Base-by-base conservation (phyloP, 1,140 invertebrate species). In the Artemia franciscana region DNA sequence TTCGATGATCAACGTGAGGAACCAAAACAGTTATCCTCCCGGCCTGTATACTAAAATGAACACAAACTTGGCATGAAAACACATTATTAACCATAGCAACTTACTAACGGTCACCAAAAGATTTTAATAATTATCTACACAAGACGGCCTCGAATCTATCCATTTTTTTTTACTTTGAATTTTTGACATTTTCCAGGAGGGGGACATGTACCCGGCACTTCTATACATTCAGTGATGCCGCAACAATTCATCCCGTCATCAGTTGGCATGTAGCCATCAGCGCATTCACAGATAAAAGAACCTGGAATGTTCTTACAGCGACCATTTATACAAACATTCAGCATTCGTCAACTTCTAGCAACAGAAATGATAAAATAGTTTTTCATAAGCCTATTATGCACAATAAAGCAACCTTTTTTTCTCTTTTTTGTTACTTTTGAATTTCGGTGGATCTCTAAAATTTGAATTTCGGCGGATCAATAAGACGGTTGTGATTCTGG, bases 211-310 rank as follows among this genome's bases (percentile, higher is more conserved):
- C 74, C 76, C 51, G 75, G 73, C 64, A 81, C 80, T 74, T 83
- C 81, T 56, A 73, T 75, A 68, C 82, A 84, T 68, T 84, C 82
- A 68, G 85, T 81, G 27, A 82, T 73, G 68, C 82, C 84, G 57
- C 80, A 73, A 71, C 85, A 87, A 65, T 83, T 80, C 65, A 80
- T 79, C 5, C 77, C 75, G 68, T 86, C 83, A n/a, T 70, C 66
- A 0, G 80, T 76, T 5, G 86, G 70, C 26, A 79, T 79, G 69
- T 88, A 86, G 27, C 88, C 88, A 30, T 81, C 75, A 5, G 83
- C 84, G 71, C 90, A 93, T 68, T 85, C 82, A 71, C 88, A 92
- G 60, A 75, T 79, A 72, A 88, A 90, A 0, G 84, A 85, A 18
- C 89, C 88, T 24, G 84, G 74, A 0, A 80, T 84, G 72, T 91